Evolutionary conservation across 64 coral and sea anemone species (phyloP).

Genomic region (Pocillopora verrucosa): DNA sequence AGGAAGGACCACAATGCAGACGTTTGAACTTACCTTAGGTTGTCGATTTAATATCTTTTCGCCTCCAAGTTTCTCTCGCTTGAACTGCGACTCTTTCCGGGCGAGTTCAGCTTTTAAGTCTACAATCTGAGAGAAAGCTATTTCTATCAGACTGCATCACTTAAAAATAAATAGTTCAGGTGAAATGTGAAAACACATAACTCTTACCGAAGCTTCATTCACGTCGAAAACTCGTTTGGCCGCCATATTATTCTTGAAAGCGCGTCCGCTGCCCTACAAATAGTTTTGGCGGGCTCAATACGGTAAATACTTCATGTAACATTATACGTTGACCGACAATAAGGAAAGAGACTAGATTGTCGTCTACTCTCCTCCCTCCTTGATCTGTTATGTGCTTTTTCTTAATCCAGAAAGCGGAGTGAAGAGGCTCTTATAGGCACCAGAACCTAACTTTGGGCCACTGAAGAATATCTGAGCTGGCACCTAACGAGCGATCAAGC

Average conservation of each 20-base stretch:
- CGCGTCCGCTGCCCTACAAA: slow-evolving; percentile 15
- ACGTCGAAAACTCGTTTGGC: slow-evolving; percentile 73
- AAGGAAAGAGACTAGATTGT: no score
- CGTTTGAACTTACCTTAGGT: slow-evolving; percentile 28
- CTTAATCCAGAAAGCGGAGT: no score
- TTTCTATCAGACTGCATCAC: not conserved
- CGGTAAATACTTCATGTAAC: no score
- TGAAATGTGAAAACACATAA: not conserved
- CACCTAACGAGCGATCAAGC: no score
- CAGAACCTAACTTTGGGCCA: no score
- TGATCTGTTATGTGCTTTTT: no score
- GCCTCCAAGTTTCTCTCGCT: slow-evolving; percentile 35
- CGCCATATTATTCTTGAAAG: slow-evolving; percentile 79
- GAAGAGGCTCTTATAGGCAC: no score
- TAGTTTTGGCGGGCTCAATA: not conserved
- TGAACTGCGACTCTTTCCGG: slow-evolving; percentile 73
- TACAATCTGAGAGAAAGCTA: slow-evolving; percentile 63
- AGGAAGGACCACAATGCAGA: not conserved
- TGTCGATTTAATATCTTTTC: slow-evolving; percentile 33
- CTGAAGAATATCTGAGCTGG: no score
- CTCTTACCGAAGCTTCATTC: slow-evolving; percentile 92
- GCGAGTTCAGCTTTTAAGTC: slow-evolving; percentile 95
- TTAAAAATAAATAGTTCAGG: not conserved
- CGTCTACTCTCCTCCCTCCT: no score
- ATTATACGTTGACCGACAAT: no score